Percentiles rank a stretch among this genome's conserved stretches.
These are phyloP conservation scores for Leucania comma DNA, from an alignment of 2,888 invertebrate genomes.

Conservation along the genomic window DNA sequence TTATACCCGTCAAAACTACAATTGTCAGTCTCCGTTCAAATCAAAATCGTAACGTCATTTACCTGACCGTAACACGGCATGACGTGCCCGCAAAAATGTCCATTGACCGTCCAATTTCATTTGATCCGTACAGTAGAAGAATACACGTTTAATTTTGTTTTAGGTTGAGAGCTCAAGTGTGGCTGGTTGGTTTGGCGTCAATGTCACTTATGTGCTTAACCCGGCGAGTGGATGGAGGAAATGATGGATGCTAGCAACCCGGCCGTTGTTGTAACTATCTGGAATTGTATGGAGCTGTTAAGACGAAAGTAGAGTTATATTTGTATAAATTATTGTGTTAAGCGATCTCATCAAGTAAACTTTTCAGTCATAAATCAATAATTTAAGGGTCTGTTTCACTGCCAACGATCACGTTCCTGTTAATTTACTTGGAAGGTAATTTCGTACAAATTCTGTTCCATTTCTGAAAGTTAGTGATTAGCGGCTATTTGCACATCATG, in stretches of 20 bases:
- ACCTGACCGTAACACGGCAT: slow-evolving; percentile 83
- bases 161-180: slow-evolving; percentile 72
- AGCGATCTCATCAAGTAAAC: neutral
- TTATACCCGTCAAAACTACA: slow-evolving; percentile 62
- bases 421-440: neutral
- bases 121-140: slow-evolving; percentile 70
- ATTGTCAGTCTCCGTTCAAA: slow-evolving; percentile 82
- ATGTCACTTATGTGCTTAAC: slow-evolving; percentile 91
- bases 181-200: slow-evolving; percentile 84
- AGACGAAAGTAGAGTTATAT: slow-evolving; percentile 13
- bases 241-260: slow-evolving; percentile 88
- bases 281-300: slow-evolving; percentile 77
- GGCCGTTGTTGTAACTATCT: slow-evolving; percentile 79
- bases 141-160: slow-evolving; percentile 60
- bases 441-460: neutral
- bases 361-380: neutral
- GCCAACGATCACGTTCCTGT: neutral
- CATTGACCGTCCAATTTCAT: slow-evolving; percentile 75
- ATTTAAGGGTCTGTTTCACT: neutral
- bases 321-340: neutral
- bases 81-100: slow-evolving; percentile 81
- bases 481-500: neutral
- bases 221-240: slow-evolving; percentile 90
- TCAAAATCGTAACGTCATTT: slow-evolving; percentile 85
- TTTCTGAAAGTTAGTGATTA: neutral